A percentile compares a stretch with the other conserved stretches of the same genome.
phyloP scores from a whole-genome alignment of 2,113 vertebrate species.

The Hypocryptadius cinnamomeus region DNA sequence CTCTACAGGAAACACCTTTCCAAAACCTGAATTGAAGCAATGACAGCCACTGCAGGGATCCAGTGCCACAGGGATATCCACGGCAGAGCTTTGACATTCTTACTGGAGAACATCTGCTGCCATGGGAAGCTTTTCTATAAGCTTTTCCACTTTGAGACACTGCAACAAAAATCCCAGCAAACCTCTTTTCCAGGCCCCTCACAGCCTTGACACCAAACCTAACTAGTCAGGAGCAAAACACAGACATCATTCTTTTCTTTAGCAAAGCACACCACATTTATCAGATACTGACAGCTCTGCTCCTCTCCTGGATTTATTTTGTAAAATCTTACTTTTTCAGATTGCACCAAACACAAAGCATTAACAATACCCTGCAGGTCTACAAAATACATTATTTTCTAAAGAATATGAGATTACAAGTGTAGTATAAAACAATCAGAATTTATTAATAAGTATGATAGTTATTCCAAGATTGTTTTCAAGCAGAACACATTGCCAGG shows the following conservation, averaged over 20 bases:
- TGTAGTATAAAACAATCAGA: not conserved
- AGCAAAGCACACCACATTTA: not conserved
- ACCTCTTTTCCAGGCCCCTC: not conserved
- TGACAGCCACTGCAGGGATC: not conserved
- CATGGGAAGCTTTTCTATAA: not conserved
- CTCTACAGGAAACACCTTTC: not conserved
- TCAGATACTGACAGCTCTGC: not conserved
- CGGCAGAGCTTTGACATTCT: not conserved
- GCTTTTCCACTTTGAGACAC: not conserved
- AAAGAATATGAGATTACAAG: not conserved
- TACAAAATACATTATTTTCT: not conserved
- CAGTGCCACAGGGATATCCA: not conserved
- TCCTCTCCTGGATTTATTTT: not conserved
- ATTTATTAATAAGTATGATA: not conserved
- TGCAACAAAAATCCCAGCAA: not conserved
- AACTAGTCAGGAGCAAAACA: not conserved
- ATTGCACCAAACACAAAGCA: not conserved
- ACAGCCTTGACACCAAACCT: not conserved
- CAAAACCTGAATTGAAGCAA: not conserved
- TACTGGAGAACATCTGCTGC: not conserved
- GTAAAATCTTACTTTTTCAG: not conserved
- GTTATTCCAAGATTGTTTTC: not conserved
- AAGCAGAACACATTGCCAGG: not conserved
- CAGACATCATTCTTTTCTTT: not conserved
- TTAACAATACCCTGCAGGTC: not conserved